Conservation (phyloP, 2,888 invertebrate species). For the Gymnoscelis rufifasciata region DNA sequence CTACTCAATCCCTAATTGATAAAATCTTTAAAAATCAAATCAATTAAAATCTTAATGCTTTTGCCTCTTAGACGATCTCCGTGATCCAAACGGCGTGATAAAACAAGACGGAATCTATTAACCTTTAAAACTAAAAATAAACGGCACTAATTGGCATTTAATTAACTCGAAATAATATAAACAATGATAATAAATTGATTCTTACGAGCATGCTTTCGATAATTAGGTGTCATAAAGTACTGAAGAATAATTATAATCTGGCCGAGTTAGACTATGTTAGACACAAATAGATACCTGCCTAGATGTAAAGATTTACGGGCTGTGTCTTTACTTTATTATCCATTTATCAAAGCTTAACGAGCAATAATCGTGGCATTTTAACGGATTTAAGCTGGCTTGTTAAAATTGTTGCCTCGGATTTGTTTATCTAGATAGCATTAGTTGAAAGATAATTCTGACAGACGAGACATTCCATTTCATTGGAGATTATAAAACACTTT, state of each 20-base stretch:
- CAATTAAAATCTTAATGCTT: not conserved
- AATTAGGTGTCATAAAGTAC: constrained; percentile 13
- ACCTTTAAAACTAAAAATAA: constrained; percentile 12
- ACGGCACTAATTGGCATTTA: constrained; percentile 7
- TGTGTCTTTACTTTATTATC: constrained; percentile 56
- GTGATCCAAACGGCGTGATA: not conserved
- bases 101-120: not conserved
- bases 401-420: constrained; percentile 50
- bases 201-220: constrained; percentile 12
- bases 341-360: constrained; percentile 67
- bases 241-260: constrained; percentile 17
- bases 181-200: constrained; percentile 14
- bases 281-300: constrained; percentile 33
- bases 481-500: constrained; percentile 23
- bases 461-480: constrained; percentile 27
- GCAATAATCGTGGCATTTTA: constrained; percentile 58
- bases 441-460: constrained; percentile 36
- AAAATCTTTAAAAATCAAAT: not conserved
- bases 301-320: constrained; percentile 50
- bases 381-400: constrained; percentile 50
- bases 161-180: constrained; percentile 11
- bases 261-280: constrained; percentile 18
- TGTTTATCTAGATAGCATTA: constrained; percentile 34
- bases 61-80: not conserved
- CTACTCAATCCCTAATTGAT: not conserved